phyloP scores from a whole-genome alignment of 2,113 vertebrate species.

The Pygathrix nemaeus region DNA sequence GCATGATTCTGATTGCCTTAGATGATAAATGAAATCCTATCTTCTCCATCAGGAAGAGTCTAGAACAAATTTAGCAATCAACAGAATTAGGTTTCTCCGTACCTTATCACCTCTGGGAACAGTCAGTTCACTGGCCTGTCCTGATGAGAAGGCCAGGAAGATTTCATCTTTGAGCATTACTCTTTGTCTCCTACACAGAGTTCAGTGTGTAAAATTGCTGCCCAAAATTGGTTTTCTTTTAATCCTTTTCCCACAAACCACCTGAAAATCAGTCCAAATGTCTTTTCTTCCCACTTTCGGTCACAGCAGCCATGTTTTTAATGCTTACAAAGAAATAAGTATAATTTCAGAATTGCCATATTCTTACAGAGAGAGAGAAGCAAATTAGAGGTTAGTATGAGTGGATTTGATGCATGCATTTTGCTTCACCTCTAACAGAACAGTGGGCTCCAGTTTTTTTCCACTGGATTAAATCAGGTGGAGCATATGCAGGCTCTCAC shows the following conservation, averaged over 20 bases:
- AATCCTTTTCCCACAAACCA: neutral
- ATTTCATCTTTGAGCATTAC: neutral
- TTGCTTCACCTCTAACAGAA: conserved; percentile 68
- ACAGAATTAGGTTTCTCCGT: neutral
- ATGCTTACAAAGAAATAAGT: neutral
- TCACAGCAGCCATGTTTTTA: neutral
- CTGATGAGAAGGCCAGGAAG: neutral
- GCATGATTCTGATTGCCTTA: neutral
- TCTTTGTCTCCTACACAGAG: neutral
- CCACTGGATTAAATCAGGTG: conserved; percentile 76
- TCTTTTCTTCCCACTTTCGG: too few species aligned
- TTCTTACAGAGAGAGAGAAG: neutral
- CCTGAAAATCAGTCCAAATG: neutral
- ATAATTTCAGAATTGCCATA: neutral
- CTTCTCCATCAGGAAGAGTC: neutral
- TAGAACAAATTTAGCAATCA: neutral
- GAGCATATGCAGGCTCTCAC: conserved; percentile 59
- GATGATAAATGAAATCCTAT: neutral
- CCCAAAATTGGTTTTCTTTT: neutral
- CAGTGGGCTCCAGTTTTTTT: conserved; percentile 70
- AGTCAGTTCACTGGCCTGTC: neutral
- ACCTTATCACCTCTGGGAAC: neutral
- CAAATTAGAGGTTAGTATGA: conserved; percentile 64
- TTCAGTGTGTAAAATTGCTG: neutral
- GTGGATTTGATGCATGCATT: conserved; percentile 64